Evolutionary conservation across 2,888 invertebrate genomes (phyloP), one percentile per base, ranked within the genome.

Genomic region (Lochmaea capreae): DNA sequence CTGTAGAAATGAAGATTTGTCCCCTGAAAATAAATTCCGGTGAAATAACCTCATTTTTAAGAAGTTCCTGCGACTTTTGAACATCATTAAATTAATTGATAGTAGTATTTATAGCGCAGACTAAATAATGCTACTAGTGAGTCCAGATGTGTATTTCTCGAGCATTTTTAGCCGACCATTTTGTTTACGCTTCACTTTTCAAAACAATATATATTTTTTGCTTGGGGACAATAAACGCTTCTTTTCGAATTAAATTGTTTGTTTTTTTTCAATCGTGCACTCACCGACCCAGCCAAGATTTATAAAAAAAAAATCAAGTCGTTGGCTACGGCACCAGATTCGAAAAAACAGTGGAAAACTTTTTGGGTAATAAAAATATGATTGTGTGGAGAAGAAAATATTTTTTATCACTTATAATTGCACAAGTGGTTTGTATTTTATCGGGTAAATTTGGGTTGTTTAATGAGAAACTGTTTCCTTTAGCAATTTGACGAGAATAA

Each of bases 1-100:
- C n/a, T n/a, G n/a, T n/a, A n/a, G n/a, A 62, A 3, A 11, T 43
- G 6, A 39, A 16, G 16, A 54, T 57, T 63, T 65, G 73, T 71
- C 71, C 67, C 71, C 67, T 46, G 49, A 59, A 81, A 80, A 79
- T 78, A 80, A 81, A 79, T 81, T 83, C 83, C 79, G 81, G 81
- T 81, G 81, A 82, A 83, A 83, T 83, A 83, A 83, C 83, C 83
- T 84, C 83, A 83, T 84, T 83, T 83, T 82, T 81, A 54, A 54
- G 81, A 83, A 81, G 82, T 81, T 83, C 81, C 82, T 83, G 81
- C 80, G 83, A 84, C 83, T 84, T 84, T 52, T 84, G 83, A 83
- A 83, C 83, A 84, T 85, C 84, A 83, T 84, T 84, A 83, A 84
- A 84, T 85, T 85, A 85, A 85, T 84, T 84, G 84, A 84, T 84